Base-by-base conservation (phyloP, 1,140 invertebrate genomes). In the Acyrthosiphon pisum region DNA sequence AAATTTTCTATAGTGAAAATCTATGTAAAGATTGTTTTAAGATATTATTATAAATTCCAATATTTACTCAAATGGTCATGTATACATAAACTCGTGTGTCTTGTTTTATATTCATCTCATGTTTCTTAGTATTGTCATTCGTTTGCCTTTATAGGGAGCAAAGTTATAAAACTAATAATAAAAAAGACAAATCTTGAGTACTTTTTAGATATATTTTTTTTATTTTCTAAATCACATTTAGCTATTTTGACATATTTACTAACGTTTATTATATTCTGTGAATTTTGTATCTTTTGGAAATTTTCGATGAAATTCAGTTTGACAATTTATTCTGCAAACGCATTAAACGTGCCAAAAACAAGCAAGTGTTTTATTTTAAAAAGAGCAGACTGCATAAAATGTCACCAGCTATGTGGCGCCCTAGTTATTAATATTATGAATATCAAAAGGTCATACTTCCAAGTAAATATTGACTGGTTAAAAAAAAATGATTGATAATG, bases 401-500 rank as follows among this genome's bases (percentile, higher is more conserved):
- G 76, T 92, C 91, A 92, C 76, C 76, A 83, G 50, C 91, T 83
- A 41, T 83, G 84, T 92, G 91, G 76, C 91, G 46, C 44, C 76
- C n/a, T 48, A 92, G 76, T 50, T 83, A 92, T 92, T 83, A 84
- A 92, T 92, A 92, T 84, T 37, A 91, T 18, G 44, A 76, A 81
- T 92, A 84, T 92, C 44, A 92, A 90, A 90, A 92, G 76, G 91
- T 92, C 76, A 68, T 44, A 26, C 41, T n/a, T 92, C 91, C n/a
- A 30, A 84, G 76, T 92, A 92, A 92, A 92, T 92, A 92, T 83
- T 92, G 91, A 53, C 35, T 53, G 9, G 23, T 30, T 60, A 41
- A 56, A 83, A 92, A 83, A 83, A 91, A 41, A 92, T 84, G 91
- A 92, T 92, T 92, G 91, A 92, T 92, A 84, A 81, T 92, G 46